Evolutionary conservation across 2,888 invertebrate genomes (phyloP).

Genomic region (Eugnorisma glareosa): DNA sequence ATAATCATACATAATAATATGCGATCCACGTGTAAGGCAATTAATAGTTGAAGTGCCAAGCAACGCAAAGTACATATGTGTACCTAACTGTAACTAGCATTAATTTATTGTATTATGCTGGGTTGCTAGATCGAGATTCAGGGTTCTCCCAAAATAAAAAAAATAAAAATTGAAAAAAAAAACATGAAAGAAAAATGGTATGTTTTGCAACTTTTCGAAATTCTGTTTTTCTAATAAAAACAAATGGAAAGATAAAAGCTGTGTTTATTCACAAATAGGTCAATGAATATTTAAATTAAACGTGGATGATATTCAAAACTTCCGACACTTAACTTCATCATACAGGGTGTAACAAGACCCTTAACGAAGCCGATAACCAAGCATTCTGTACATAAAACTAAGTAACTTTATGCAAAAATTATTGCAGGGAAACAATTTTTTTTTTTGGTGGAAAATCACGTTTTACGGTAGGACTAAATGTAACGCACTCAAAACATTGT

Average conservation of each 20-base stretch:
- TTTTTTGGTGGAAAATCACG: no score
- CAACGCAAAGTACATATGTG: conserved; percentile 5
- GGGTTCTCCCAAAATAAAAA: no score
- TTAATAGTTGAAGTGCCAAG: conserved; percentile 33
- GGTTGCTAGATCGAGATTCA: neutral
- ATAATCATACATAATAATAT: conserved; percentile 15
- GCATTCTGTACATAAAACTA: no score
- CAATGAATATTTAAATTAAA: neutral
- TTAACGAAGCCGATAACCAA: no score
- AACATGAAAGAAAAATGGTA: no score
- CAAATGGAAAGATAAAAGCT: neutral
- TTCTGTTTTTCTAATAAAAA: neutral
- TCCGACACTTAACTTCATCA: neutral
- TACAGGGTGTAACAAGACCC: no score
- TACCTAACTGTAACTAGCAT: conserved; percentile 1
- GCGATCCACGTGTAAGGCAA: conserved; percentile 54
- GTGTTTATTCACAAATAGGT: neutral
- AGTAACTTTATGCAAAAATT: no score
- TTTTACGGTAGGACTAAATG: no score
- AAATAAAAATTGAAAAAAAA: no score
- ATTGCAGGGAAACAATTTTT: no score
- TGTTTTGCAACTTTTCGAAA: neutral
- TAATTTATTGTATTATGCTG: conserved; percentile 3
- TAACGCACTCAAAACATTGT: no score
- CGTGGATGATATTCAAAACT: neutral